A percentile compares a stretch with the other conserved stretches of the same genome.
Conservation (phyloP, 2,113 vertebrate species). For the Chinchilla lanigera region DNA sequence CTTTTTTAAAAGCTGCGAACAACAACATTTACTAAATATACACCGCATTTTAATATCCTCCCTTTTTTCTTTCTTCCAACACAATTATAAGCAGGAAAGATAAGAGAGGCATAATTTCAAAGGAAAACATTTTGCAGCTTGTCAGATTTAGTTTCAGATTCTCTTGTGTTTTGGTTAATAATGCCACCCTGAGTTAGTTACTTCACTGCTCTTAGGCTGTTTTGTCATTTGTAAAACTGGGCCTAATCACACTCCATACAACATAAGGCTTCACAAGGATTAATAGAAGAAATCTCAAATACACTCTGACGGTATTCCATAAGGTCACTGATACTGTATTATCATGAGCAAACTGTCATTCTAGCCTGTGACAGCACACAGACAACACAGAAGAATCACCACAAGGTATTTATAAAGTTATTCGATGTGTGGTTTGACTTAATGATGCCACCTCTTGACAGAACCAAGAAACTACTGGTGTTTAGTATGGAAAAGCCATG, state of each 20-base stretch:
- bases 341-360: neutral
- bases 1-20: neutral
- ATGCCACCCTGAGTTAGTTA: neutral
- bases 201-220: neutral
- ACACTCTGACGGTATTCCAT: neutral
- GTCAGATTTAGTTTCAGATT: conserved; percentile 11
- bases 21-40: neutral
- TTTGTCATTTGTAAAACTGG: neutral
- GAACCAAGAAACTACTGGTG: neutral
- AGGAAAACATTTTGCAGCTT: neutral
- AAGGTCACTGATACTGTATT: neutral
- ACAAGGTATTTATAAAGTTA: neutral
- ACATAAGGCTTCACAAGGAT: neutral
- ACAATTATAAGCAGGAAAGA: neutral
- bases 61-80: neutral
- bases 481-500: neutral
- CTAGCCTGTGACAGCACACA: neutral
- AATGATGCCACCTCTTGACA: neutral
- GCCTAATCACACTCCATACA: neutral
- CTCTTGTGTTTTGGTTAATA: neutral
- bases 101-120: neutral
- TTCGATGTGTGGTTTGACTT: neutral
- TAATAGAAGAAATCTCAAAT: neutral
- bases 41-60: neutral
- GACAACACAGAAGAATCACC: neutral